A percentile compares a stretch with the other conserved stretches of the same genome.
These are phyloP conservation scores for Luffia ferchaultella DNA, from an alignment of 2,888 invertebrate species.

Conservation along the genomic window DNA sequence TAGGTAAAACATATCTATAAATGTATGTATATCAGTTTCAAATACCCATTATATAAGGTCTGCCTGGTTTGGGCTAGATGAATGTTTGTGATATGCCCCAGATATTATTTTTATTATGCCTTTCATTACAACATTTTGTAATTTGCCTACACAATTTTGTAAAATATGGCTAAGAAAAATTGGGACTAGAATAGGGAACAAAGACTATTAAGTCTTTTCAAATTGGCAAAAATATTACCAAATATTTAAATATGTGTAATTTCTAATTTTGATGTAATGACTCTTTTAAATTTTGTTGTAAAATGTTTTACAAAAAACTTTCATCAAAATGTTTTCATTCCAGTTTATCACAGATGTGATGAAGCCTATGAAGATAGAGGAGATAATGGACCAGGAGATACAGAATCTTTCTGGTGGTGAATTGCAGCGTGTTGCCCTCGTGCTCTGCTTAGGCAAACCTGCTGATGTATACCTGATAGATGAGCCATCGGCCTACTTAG, in stretches of 20 bases:
- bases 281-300: slow-evolving; percentile 3
- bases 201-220: too few relatives aligned
- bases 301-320: not conserved
- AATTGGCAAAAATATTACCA: too few relatives aligned
- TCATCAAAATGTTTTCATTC: slow-evolving; percentile 16
- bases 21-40: too few relatives aligned
- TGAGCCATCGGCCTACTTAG: slow-evolving; percentile 98
- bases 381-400: slow-evolving; percentile 97
- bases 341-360: slow-evolving; percentile 98
- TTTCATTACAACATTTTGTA: too few relatives aligned
- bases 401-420: slow-evolving; percentile 99
- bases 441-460: slow-evolving; percentile 96
- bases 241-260: not conserved
- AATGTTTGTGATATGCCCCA: too few relatives aligned
- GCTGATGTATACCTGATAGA: slow-evolving; percentile 99
- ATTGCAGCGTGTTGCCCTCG: slow-evolving; percentile 95
- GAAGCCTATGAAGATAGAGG: slow-evolving; percentile 97
- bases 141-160: too few relatives aligned
- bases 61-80: too few relatives aligned
- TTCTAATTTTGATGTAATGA: not conserved
- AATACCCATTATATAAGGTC: too few relatives aligned
- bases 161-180: too few relatives aligned
- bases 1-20: too few relatives aligned
- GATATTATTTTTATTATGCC: too few relatives aligned
- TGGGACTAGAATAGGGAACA: too few relatives aligned